These are phyloP conservation scores for Heliothis virescens DNA, from an alignment of 1,140 invertebrate genomes.

Conservation along the genomic window DNA sequence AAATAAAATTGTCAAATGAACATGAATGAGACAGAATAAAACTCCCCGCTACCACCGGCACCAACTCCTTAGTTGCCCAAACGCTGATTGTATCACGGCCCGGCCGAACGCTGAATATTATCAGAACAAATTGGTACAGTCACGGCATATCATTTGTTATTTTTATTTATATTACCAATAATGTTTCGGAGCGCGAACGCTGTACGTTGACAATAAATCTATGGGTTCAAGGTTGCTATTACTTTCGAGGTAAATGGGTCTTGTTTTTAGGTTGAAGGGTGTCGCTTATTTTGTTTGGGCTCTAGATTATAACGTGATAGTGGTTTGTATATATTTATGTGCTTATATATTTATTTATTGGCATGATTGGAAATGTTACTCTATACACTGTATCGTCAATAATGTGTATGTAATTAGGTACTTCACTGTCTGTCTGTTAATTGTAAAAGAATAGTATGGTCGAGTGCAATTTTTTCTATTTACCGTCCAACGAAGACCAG, in stretches of 20 bases:
- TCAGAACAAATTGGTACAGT: conserved; percentile 48
- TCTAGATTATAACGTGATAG: not conserved
- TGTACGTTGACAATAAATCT: conserved; percentile 35
- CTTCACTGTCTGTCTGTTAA: too few species aligned
- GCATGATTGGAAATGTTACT: too few species aligned
- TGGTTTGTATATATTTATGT: not conserved
- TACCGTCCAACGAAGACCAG: too few species aligned
- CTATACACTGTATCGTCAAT: too few species aligned
- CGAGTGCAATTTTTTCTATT: too few species aligned
- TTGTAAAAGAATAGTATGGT: too few species aligned
- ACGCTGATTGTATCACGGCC: conserved; percentile 45
- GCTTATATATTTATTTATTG: not conserved
- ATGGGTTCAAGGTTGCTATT: conserved; percentile 33
- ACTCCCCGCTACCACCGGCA: conserved; percentile 1
- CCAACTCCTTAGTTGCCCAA: conserved; percentile 26
- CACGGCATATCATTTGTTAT: conserved; percentile 49
- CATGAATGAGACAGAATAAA: not conserved
- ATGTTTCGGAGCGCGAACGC: conserved; percentile 34
- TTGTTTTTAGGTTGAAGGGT: conserved; percentile 25
- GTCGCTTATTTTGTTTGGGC: not conserved
- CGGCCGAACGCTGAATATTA: conserved; percentile 46
- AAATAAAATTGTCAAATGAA: too few species aligned
- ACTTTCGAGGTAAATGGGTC: not conserved
- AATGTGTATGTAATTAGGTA: too few species aligned
- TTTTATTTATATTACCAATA: conserved; percentile 49